These are phyloP conservation scores for Polietes domitor DNA, from an alignment of 2,888 invertebrate genomes.

Conservation along the genomic window DNA sequence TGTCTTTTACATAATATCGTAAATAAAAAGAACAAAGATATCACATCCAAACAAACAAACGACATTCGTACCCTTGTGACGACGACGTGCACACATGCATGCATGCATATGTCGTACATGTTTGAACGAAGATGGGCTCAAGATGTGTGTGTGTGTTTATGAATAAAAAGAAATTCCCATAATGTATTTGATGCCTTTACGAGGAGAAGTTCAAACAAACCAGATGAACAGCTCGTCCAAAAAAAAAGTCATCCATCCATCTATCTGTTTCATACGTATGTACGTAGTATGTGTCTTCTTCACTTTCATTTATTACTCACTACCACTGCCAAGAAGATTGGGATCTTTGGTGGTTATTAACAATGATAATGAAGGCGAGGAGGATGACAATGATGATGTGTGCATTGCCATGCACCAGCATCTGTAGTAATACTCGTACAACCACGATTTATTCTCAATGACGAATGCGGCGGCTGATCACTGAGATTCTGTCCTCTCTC, in stretches of 20 bases:
- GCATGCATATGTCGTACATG: neutral
- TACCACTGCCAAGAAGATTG: neutral
- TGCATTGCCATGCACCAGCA: neutral
- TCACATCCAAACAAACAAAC: constrained; percentile 19
- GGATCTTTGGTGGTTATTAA: neutral
- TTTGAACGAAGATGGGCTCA: neutral
- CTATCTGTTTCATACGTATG: constrained; percentile 33
- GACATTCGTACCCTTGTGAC: no score
- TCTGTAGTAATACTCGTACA: neutral
- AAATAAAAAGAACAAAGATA: constrained; percentile 34
- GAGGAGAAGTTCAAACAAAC: constrained; percentile 5
- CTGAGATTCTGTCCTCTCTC: neutral
- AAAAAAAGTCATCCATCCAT: constrained; percentile 55
- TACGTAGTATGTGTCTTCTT: no score
- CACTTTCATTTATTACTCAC: constrained; percentile 62
- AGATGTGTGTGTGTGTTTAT: constrained; percentile 22
- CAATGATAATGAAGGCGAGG: constrained; percentile 19
- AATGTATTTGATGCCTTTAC: constrained; percentile 41
- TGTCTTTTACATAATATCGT: constrained; percentile 45
- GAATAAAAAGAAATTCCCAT: constrained; percentile 56
- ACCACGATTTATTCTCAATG: neutral
- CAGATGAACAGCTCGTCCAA: constrained; percentile 23
- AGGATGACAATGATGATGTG: constrained; percentile 25
- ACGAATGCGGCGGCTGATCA: neutral
- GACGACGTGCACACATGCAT: no score